These are phyloP conservation scores for Euglossa dilemma DNA, from an alignment of 1,140 invertebrate species.

Conservation along the genomic window DNA sequence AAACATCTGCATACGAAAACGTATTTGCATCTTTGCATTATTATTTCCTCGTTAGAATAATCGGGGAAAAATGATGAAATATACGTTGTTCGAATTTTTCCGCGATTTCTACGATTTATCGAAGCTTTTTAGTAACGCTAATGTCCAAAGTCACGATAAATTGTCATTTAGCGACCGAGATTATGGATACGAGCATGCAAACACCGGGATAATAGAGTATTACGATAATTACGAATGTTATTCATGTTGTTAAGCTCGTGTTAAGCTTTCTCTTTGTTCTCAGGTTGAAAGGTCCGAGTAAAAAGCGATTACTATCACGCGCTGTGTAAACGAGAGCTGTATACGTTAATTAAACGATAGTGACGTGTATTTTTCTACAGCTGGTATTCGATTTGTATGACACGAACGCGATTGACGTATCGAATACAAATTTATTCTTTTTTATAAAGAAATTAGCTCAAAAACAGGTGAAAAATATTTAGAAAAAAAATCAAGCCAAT, in stretches of 20 bases:
- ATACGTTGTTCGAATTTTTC: slow-evolving; percentile 7
- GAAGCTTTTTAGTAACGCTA: slow-evolving; percentile 16
- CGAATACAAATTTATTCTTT: too few relatives aligned
- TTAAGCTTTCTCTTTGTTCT: slow-evolving; percentile 50
- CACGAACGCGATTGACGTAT: neutral
- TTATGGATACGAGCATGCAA: slow-evolving; percentile 38
- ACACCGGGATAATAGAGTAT: slow-evolving; percentile 52
- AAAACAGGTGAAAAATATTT: neutral
- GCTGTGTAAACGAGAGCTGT: neutral
- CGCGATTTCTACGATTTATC: slow-evolving; percentile 23
- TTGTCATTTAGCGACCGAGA: slow-evolving; percentile 37
- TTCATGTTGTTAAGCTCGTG: slow-evolving; percentile 44
- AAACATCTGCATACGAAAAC: neutral
- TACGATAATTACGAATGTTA: slow-evolving; percentile 54
- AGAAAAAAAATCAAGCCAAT: too few relatives aligned
- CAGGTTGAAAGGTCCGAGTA: slow-evolving; percentile 6
- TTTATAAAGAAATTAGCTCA: neutral
- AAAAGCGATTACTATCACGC: slow-evolving; percentile 8
- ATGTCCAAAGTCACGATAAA: slow-evolving; percentile 47
- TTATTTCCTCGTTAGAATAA: neutral
- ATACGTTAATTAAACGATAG: neutral
- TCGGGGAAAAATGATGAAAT: neutral
- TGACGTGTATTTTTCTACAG: neutral
- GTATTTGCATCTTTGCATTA: neutral
- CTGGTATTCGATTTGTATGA: neutral